phyloP scores from a whole-genome alignment of 2,888 invertebrate genomes.

The Pachymerium ferrugineum region DNA sequence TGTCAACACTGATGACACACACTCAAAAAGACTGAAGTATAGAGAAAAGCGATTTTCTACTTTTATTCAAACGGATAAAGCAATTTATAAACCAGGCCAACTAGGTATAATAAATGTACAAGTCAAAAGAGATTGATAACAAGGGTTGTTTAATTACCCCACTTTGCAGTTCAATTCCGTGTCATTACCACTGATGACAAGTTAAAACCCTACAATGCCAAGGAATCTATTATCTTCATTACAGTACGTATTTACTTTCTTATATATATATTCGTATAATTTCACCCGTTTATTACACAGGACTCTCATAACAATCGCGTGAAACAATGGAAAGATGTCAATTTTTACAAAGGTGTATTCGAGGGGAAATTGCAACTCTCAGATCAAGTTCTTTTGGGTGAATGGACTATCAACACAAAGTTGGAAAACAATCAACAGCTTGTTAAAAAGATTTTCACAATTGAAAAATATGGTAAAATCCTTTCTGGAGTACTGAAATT shows the following conservation, averaged over 20 bases:
- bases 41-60: slow-evolving; percentile 44
- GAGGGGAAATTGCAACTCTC: slow-evolving; percentile 42
- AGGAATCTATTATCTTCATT: slow-evolving; percentile 47
- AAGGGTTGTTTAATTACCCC: not conserved
- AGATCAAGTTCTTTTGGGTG: slow-evolving; percentile 45
- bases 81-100: slow-evolving; percentile 48
- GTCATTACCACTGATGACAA: slow-evolving; percentile 49
- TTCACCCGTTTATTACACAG: too few species aligned
- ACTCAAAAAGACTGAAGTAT: slow-evolving; percentile 40
- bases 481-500: not conserved
- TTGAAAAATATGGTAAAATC: slow-evolving; percentile 43
- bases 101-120: slow-evolving; percentile 40
- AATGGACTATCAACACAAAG: slow-evolving; percentile 45
- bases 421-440: slow-evolving; percentile 37
- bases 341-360: slow-evolving; percentile 41
- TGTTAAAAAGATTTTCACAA: slow-evolving; percentile 46
- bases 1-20: slow-evolving; percentile 36
- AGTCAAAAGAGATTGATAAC: not conserved
- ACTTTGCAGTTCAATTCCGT: slow-evolving; percentile 46
- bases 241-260: slow-evolving; percentile 38
- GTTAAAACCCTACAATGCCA: slow-evolving; percentile 45
- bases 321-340: slow-evolving; percentile 43
- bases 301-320: slow-evolving; percentile 46
- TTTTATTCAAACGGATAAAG: slow-evolving; percentile 49
- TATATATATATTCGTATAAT: not conserved